Conservation (phyloP, 2,888 invertebrate genomes). For the Drosophila nr. fundita region DNA sequence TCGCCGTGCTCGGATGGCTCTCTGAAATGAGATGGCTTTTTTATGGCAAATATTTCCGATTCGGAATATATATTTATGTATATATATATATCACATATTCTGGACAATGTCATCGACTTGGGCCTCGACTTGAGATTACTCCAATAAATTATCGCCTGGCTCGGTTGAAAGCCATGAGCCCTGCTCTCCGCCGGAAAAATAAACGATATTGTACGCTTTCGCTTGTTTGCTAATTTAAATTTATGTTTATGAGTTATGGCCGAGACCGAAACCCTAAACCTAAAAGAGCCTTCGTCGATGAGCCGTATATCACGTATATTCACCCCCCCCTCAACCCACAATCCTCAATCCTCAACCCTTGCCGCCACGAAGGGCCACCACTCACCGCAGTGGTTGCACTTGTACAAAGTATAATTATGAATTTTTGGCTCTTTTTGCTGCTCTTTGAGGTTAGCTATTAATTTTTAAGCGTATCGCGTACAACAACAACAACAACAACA, state of each 20-base stretch:
- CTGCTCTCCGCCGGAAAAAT: slow-evolving; percentile 41
- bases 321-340: background rate
- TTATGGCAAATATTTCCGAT: background rate
- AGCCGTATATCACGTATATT: slow-evolving; percentile 35
- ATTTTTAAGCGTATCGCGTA: slow-evolving; percentile 65
- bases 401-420: slow-evolving; percentile 64
- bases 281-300: slow-evolving; percentile 6
- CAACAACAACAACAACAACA: background rate
- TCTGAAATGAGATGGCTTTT: background rate
- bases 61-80: background rate
- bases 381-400: slow-evolving; percentile 37
- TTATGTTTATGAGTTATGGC: slow-evolving; percentile 78
- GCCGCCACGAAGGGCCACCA: background rate
- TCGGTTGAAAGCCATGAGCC: background rate
- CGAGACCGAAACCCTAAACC: slow-evolving; percentile 20
- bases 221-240: slow-evolving; percentile 81
- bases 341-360: background rate
- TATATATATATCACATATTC: background rate
- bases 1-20: background rate
- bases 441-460: slow-evolving; percentile 72
- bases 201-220: slow-evolving; percentile 71
- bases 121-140: background rate
- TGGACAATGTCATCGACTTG: background rate
- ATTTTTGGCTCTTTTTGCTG: slow-evolving; percentile 44
- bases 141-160: background rate